These are phyloP conservation scores for Sebastes nivosus DNA, from an alignment of 2,797 vertebrate genomes.

Conservation along the genomic window DNA sequence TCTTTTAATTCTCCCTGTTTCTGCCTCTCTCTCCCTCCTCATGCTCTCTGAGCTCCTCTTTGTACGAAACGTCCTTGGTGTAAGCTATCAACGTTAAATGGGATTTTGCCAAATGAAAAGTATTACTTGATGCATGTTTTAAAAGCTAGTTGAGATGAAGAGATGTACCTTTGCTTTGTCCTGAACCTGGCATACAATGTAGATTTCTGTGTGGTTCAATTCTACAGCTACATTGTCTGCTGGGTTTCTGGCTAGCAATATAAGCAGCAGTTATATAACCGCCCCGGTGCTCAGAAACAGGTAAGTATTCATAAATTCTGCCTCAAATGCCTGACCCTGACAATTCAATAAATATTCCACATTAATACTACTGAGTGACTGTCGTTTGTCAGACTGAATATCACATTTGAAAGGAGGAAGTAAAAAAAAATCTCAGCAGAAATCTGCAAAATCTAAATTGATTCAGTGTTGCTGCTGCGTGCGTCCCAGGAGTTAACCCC, in stretches of 20 bases:
- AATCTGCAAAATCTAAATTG: constrained; percentile 63
- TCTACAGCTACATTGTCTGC: constrained; percentile 99
- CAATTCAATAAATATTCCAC: constrained; percentile 65
- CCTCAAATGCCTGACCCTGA: constrained; percentile 39
- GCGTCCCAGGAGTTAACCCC: constrained; percentile 65
- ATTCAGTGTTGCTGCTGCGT: constrained; percentile 45
- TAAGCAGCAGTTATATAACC: constrained; percentile 39
- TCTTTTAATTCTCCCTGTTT: constrained; percentile 24
- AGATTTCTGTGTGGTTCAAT: constrained; percentile 98
- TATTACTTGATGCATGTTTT: background rate
- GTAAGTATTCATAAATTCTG: constrained; percentile 49
- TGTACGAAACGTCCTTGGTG: constrained; percentile 17
- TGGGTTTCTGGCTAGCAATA: constrained; percentile 97
- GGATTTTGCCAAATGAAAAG: background rate
- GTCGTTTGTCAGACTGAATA: constrained; percentile 53
- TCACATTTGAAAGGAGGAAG: constrained; percentile 12
- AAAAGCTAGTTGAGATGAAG: background rate
- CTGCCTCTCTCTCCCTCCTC: background rate
- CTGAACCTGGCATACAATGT: constrained; percentile 99
- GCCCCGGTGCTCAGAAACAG: background rate
- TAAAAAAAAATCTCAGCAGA: constrained; percentile 11
- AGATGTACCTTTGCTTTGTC: constrained; percentile 83
- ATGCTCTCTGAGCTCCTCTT: constrained; percentile 9
- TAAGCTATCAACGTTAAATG: background rate
- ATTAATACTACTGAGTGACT: constrained; percentile 45